Evolutionary conservation across 1,140 invertebrate species (phyloP), one percentile per base, ranked within the genome.

Genomic region (Neodiprion virginianus): DNA sequence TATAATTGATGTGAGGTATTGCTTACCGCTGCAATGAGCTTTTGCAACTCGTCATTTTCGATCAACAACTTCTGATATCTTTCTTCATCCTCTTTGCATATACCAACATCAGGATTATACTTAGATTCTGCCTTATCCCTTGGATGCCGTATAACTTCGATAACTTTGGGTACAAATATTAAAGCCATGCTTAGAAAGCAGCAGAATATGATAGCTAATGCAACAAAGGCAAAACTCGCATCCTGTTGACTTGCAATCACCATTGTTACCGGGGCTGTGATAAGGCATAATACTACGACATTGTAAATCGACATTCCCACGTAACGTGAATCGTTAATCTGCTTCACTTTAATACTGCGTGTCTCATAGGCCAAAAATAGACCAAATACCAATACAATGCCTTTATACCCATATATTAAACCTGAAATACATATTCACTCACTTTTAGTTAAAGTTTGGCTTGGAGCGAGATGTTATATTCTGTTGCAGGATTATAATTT

Each of bases 271-370:
- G 98, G 98, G 12, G 96, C 97, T 10, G 98, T 99, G 83, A 99
- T 99, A 73, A 99, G 89, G 85, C 97, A 99, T 12, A 99, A 91
- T 40, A 99, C 96, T 73, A 98, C 98, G 69, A 99, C 98, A 89
- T 99, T 99, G 89, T 99, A 99, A 83, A 99, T 99, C 79, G 97
- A 97, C 96, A 99, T 98, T 77, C 97, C 97, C 11, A 99, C 98
- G 87, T 99, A 98, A 82, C 97, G 92, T 0, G 97, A 98, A 89
- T 99, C 98, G 88, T 96, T 97, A 80, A 97, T 97, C 84, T 96
- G 94, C 75, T 96, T 95, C 9, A 97, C 93, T 90, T 99, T 99
- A 28, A 99, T 94, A 74, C 97, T 98, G 69, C 98, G 90, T 0
- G 98, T 99, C 89, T 99, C 98, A 84, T 99, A 99, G 1, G 98